Base-by-base conservation (phyloP, 2,888 invertebrate genomes). In the Lacanobia oleracea region DNA sequence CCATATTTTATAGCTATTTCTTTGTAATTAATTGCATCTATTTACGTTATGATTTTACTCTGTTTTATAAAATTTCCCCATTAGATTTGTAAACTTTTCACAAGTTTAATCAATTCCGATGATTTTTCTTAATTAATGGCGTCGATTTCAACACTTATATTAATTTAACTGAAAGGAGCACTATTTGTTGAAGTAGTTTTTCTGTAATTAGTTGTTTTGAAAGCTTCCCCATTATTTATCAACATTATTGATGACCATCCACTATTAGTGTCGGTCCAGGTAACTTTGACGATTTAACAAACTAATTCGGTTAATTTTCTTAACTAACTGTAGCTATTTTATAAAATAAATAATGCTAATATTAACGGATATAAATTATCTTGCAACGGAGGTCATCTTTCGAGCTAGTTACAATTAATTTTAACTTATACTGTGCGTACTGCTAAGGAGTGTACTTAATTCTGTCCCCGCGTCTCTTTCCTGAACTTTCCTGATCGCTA, bases 181-280 rank as follows among this genome's bases (percentile, higher is more conserved):
- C 23, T 27, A 67, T 66, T 56, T 57, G n/a, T 74, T 56, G 66
- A n/a, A 54, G 33, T 37, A 54, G 51, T 68, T 66, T 67, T 14
- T 21, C 0, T 9, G 0, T 64, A 74, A 69, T 67, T 66, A 40
- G 50, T 78, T 56, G 14, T 56, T 43, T 21, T 14, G 21, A 43
- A 48, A 50, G 23, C 9, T 18, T 65, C 53, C 14, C 37, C 23
- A 45, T 57, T 10, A 1, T 3, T 51, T 27, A 27, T 14, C 7
- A 45, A 21, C 51, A n/a, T 72, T 33, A 51, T 18, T 54, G 10
- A 63, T 54, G 12, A 43, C 5, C 8, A 16, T 45, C 53, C 62
- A 51, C 45, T 62, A 73, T 68, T 68, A 68, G 60, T 53, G 23
- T 54, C 16, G 51, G 50, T 61, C 45, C 16, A 23, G n/a, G 27